These are phyloP conservation scores for Lates calcarifer DNA, from an alignment of 2,113 vertebrate species.

Conservation along the genomic window DNA sequence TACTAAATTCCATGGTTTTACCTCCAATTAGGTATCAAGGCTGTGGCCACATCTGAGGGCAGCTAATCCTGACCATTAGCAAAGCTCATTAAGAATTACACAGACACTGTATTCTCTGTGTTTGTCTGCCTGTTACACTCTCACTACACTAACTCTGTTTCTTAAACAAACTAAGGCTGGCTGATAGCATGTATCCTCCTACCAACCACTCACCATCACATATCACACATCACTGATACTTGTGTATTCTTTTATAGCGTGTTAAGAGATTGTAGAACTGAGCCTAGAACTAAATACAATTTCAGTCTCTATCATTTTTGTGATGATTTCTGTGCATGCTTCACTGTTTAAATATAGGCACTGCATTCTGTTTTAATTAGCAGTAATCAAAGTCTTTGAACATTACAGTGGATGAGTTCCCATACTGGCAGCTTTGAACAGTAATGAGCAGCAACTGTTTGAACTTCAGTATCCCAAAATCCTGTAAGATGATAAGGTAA, in stretches of 20 bases:
- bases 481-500: conserved; percentile 50
- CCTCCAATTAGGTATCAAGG: conserved; percentile 38
- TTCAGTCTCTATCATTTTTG: neutral
- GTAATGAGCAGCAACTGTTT: conserved; percentile 14
- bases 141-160: neutral
- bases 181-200: neutral
- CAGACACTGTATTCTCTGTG: neutral
- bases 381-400: conserved; percentile 18
- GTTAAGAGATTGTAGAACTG: neutral
- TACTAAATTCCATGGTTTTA: conserved; percentile 51
- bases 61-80: conserved; percentile 59
- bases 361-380: conserved; percentile 28
- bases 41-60: conserved; percentile 32
- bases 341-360: neutral
- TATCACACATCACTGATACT: neutral
- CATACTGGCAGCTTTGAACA: conserved; percentile 17
- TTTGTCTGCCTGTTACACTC: conserved; percentile 1
- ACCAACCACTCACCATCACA: neutral
- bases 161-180: neutral
- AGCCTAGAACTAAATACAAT: neutral
- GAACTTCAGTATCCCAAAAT: conserved; percentile 49
- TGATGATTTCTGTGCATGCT: no score
- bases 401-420: neutral
- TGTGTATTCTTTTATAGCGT: no score
- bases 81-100: conserved; percentile 52